These are phyloP conservation scores for Heterochromis multidens DNA, from an alignment of 2,113 vertebrate species.

Conservation along the genomic window DNA sequence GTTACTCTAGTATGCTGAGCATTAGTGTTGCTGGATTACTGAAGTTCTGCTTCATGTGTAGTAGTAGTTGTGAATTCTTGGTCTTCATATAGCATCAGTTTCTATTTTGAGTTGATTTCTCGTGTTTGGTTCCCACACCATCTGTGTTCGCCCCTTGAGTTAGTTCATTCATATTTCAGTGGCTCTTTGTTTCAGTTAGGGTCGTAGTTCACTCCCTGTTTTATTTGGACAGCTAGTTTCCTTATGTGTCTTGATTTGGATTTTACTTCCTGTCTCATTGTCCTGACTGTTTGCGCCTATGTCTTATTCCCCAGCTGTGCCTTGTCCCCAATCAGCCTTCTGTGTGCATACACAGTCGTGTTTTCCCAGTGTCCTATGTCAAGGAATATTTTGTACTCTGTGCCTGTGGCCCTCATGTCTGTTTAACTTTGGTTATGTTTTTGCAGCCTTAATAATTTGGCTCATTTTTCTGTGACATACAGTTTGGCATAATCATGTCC, in stretches of 20 bases:
- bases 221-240: not conserved
- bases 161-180: fast-evolving
- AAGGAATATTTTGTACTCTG: not conserved
- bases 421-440: not conserved
- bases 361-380: fast-evolving
- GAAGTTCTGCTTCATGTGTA: not conserved
- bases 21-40: not conserved
- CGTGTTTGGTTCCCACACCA: too few relatives aligned
- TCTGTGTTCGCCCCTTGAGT: fast-evolving
- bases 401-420: not conserved
- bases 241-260: not conserved
- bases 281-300: not conserved
- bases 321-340: not conserved
- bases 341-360: not conserved
- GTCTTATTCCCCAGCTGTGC: not conserved
- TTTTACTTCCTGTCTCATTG: not conserved
- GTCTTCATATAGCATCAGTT: too few relatives aligned
- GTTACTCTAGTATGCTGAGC: not conserved
- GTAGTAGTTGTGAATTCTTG: not conserved
- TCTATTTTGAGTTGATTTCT: too few relatives aligned
- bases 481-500: not conserved
- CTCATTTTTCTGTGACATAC: not conserved
- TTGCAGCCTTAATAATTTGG: not conserved
- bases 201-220: not conserved
- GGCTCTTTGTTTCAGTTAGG: not conserved